phyloP scores from a whole-genome alignment of 2,113 vertebrate species.

The Octodon degus region DNA sequence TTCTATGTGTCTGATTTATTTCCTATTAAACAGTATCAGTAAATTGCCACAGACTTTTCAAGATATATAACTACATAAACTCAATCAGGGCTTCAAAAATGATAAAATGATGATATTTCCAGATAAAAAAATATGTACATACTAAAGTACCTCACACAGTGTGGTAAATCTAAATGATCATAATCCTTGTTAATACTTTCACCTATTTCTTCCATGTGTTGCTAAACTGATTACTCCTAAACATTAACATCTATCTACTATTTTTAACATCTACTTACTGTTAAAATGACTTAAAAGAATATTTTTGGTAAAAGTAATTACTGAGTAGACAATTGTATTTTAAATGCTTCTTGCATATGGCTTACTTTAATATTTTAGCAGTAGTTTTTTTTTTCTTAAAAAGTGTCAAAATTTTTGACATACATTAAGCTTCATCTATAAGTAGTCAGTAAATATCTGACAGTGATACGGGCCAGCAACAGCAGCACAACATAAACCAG shows the following conservation, averaged over 20 bases:
- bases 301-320: background rate
- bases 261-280: conserved; percentile 19
- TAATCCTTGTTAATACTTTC: background rate
- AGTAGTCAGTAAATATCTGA: background rate
- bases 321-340: background rate
- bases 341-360: background rate
- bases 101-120: conserved; percentile 41
- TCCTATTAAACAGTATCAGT: conserved; percentile 58
- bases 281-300: background rate
- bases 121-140: conserved; percentile 22
- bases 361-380: background rate
- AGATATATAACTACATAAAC: conserved; percentile 67
- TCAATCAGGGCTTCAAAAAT: conserved; percentile 42
- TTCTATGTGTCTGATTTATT: conserved; percentile 49
- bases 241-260: conserved; percentile 11
- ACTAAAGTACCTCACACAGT: background rate
- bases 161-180: background rate
- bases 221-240: background rate
- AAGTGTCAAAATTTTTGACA: conserved; percentile 7
- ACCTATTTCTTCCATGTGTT: background rate
- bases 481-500: background rate
- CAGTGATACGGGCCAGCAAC: background rate
- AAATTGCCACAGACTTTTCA: conserved; percentile 33
- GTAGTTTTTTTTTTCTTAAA: background rate
- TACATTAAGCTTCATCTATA: background rate